These are phyloP conservation scores for cattle (Bos taurus) DNA, from an alignment of 2,113 vertebrate genomes.

Conservation along the genomic window ARS-UCD2.0 NC_037357.1:112409001-112409500, in stretches of 20 bases:
- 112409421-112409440: background rate
- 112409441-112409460: background rate
- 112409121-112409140: background rate
- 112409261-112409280: slow-evolving; percentile 13
- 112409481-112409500: background rate
- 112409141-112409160: background rate
- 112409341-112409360: background rate
- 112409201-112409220: background rate
- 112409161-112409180: background rate
- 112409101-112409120: background rate
- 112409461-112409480: slow-evolving; percentile 3
- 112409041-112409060: background rate
- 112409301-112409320: background rate
- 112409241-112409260: background rate
- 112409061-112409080: background rate
- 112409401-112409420: slow-evolving; percentile 3
- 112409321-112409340: background rate
- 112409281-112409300: background rate
- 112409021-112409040: background rate
- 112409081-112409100: background rate
- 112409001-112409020: background rate
- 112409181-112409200: background rate
- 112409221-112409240: background rate
- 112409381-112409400: background rate
- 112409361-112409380: background rate